Base-by-base conservation (phyloP, 2,113 vertebrate species). In the Oceanodroma tethys region DNA sequence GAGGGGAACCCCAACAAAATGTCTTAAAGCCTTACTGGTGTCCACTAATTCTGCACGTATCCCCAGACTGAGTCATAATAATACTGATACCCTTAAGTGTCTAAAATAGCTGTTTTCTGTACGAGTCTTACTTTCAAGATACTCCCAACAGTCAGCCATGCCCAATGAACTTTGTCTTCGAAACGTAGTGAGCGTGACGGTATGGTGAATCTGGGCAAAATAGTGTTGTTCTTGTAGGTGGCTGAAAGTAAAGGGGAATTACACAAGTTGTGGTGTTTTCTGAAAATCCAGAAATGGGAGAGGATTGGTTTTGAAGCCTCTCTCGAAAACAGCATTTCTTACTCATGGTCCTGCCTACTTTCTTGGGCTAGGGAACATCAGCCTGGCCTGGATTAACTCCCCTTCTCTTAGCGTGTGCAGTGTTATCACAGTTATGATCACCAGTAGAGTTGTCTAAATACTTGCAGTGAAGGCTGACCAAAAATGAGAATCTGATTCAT, bases 321-420 rank as follows among this genome's bases (percentile, higher is more conserved):
- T 56, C 20, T 50, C 40, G 19, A 38, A 55, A 55, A 55, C 14
- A 40, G 29, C 29, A 22, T 47, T 74, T 65, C 34, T 85, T 71
- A 13, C 16, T 68, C 38, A 6, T 8, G 19, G 34, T 48, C 10
- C 42, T 72, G 11, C n/a, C 15, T 67, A 11, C 43, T 65, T 73
- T 78, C 47, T 71, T 38, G 29, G 59, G 32, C n/a, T 83, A 67
- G 71, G 45, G 62, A 72, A 3, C 14, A 36, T 55, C 45, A 94
- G n/a, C 59, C 34, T 78, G 62, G 20, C 36, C 27, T 88, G 67
- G 34, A 52, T 58, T 36, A 73, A n/a, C 47, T 66, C 18, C 21
- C 5, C 0, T 47, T 74, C n/a, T 40, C 21, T 53, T 65, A 43
- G 27, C 0, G 0, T 30, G 26, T 68, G 70, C 18, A 43, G 66